These are phyloP conservation scores for Diuraphis noxia DNA, from an alignment of 1,140 invertebrate genomes.

Conservation along the genomic window DNA sequence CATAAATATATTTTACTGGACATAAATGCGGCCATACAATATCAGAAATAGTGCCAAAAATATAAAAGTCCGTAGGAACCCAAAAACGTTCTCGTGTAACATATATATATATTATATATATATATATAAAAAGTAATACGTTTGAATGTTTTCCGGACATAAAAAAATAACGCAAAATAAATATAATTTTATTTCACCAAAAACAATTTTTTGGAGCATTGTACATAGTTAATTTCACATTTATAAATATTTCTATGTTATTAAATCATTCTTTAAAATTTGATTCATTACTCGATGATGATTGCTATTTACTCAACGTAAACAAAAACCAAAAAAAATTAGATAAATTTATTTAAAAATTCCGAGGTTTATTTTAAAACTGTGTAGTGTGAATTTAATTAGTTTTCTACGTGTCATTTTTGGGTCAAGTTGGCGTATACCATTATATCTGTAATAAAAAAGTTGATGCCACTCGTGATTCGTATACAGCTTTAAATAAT, in stretches of 20 bases:
- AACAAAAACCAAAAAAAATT: not conserved
- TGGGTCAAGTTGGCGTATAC: not conserved
- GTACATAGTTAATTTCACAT: not conserved
- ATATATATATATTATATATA: not conserved
- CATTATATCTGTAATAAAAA: not conserved
- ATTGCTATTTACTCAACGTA: not conserved
- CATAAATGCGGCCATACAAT: constrained; percentile 7
- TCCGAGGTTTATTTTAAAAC: not conserved
- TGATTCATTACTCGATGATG: not conserved
- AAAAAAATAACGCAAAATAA: not conserved
- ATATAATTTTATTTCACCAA: not conserved
- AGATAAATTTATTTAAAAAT: not conserved
- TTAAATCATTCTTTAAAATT: not conserved
- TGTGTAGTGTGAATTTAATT: not conserved
- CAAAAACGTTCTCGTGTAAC: not conserved
- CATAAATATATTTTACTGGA: constrained; percentile 43
- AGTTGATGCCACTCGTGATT: not conserved
- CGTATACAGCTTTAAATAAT: not conserved
- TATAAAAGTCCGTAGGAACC: constrained; percentile 5
- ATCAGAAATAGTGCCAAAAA: constrained; percentile 39
- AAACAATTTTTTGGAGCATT: not conserved
- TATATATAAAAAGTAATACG: not conserved
- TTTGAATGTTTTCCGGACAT: not conserved
- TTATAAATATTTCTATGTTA: not conserved
- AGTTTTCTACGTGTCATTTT: not conserved